Conservation (phyloP, 2,888 invertebrate species). For the Trachelus stipa region DNA sequence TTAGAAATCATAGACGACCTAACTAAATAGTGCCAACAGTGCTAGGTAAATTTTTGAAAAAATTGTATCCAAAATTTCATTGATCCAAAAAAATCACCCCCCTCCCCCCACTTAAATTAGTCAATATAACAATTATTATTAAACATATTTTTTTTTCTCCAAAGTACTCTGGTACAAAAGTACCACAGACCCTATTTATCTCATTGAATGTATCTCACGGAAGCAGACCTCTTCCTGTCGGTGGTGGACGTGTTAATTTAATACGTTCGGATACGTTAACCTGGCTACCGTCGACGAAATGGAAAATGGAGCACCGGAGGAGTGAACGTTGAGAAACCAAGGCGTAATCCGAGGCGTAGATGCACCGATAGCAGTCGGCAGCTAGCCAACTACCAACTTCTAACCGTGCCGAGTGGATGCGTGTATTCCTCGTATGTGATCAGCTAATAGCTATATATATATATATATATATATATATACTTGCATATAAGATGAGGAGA, state of each 20-base stretch:
- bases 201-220: neutral
- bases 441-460: constrained; percentile 6
- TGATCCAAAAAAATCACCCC: neutral
- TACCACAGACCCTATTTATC: neutral
- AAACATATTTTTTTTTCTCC: neutral
- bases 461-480: neutral
- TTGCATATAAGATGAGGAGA: constrained; percentile 33
- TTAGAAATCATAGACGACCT: neutral
- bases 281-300: constrained; percentile 28
- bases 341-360: constrained; percentile 58
- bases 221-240: constrained; percentile 33
- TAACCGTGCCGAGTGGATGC: constrained; percentile 23
- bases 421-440: constrained; percentile 14
- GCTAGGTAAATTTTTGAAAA: no score
- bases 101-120: no score
- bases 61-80: no score
- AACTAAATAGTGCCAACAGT: neutral
- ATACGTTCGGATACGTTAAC: constrained; percentile 17
- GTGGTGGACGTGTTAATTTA: constrained; percentile 38
- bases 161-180: neutral
- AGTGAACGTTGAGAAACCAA: constrained; percentile 35
- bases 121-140: neutral
- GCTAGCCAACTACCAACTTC: constrained; percentile 34
- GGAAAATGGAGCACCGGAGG: constrained; percentile 43
- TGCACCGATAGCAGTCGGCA: constrained; percentile 47